Evolutionary conservation across 2,888 invertebrate species (phyloP), one percentile per base, ranked within the genome.

Genomic region (Synanthedon andrenaeformis): DNA sequence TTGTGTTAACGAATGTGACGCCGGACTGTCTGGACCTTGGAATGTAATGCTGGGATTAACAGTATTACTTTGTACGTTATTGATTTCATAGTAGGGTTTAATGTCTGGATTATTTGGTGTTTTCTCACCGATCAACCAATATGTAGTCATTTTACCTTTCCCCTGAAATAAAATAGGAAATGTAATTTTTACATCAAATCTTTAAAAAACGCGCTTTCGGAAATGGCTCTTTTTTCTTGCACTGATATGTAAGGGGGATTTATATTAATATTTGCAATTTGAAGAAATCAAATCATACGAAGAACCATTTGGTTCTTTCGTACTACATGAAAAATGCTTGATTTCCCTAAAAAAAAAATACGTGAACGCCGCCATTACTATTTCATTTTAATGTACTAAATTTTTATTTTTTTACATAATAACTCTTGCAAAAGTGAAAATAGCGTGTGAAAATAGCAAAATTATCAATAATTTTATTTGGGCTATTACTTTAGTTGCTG

Each of bases 121-220:
- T 66, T 90, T 90, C 68, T 96, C 96, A 12, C 95, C 94, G 42
- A 92, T 85, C 54, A 96, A 80, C 96, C 96, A 97, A 71, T 95
- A 96, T 0, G 96, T 96, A 41, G 91, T 90, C 93, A 96, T 94
- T 69, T 91, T 92, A 1, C 96, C 96, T 82, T 96, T 96, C 1
- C 96, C 96, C 93, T 95, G 79, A 51, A 74, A 74, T 62, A 57
- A 62, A 64, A 57, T 19, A 3, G 12, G 10, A 35, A 35, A 35
- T 10, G 35, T 10, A 35, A 10, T 35, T 35, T 35, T 35, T 8
- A 8, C 35, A 35, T 35, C 10, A 35, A 10, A 35, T 6, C 6
- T 23, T 35, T 8, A 10, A 45, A n/a, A 45, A 45, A 45, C n/a
- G 10, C n/a, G 3, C 48, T 13, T 5, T 45, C 11, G 48, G 0